Conservation (phyloP, 1,140 invertebrate species). For the Penaeus vannamei region DNA sequence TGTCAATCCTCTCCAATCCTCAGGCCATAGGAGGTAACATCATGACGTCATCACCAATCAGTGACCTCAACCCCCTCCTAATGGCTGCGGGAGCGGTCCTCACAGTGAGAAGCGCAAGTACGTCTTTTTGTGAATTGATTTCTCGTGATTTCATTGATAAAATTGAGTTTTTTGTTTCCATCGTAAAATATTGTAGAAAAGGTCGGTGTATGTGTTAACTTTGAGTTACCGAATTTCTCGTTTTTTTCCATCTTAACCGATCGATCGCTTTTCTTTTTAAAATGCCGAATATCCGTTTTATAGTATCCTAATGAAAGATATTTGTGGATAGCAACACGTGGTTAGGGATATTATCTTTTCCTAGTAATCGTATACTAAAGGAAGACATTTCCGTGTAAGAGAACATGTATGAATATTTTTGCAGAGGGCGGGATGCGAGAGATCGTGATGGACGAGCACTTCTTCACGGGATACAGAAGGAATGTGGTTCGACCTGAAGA, state of each 20-base stretch:
- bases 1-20: background rate
- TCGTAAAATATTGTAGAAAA: too few relatives aligned
- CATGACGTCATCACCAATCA: slow-evolving; percentile 95
- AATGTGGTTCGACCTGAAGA: slow-evolving; percentile 85
- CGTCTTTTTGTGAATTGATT: background rate
- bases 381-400: too few relatives aligned
- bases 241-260: too few relatives aligned
- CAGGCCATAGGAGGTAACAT: slow-evolving; percentile 91
- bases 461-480: slow-evolving; percentile 90
- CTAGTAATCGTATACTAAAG: too few relatives aligned
- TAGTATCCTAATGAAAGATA: too few relatives aligned
- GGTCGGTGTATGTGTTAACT: too few relatives aligned
- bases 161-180: too few relatives aligned
- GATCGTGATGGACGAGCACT: slow-evolving; percentile 84
- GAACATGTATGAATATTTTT: background rate
- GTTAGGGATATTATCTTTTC: too few relatives aligned
- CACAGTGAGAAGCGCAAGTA: slow-evolving; percentile 45
- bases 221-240: too few relatives aligned
- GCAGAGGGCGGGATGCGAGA: slow-evolving; percentile 74
- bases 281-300: too few relatives aligned
- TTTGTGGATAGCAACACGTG: too few relatives aligned
- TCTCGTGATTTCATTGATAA: background rate
- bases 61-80: slow-evolving; percentile 94
- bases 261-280: too few relatives aligned
- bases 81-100: slow-evolving; percentile 81